Evolutionary conservation across 2,797 vertebrate genomes (phyloP), one percentile per base, ranked within the genome.

Genomic region (Luscinia megarhynchos): DNA sequence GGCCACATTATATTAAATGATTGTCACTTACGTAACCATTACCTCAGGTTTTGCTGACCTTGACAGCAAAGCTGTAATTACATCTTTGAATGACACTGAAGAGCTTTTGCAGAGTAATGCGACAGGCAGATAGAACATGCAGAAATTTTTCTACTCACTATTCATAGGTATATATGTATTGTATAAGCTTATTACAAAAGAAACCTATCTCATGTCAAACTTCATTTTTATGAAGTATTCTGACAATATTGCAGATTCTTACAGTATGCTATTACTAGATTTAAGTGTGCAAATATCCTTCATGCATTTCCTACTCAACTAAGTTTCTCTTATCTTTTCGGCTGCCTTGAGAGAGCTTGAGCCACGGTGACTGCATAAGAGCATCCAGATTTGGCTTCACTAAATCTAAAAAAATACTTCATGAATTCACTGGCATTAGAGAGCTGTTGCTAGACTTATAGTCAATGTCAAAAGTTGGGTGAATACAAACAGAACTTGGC

Each of bases 31-130:
- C 4, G 1, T 95, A 90, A 94, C 59, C 55, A 63, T 91, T 95
- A 88, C 75, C 66, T 95, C 87, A 94, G 69, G 43, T 94, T 95
- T 95, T 1, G 4, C 40, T 94, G 90, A 94, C 77, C 91, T 94
- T 91, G 69, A 78, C 69, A 69, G 62, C 66, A 75, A 48, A 69
- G 46, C 40, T 69, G 36, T 83, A 91, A 85, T 94, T 73, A 82
- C 26, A 64, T 87, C 61, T 93, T 76, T 78, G 77, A 91, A 88
- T 73, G 51, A 78, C 80, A 88, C 36, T 58, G 40, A 78, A 61
- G 46, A 73, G 26, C 64, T 91, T 94, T 90, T 63, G 81, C 43
- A 64, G 62, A 36, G 46, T 59, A 86, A 72, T 76, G 51, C 0
- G 5, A 73, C 41, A 86, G 46, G n/a, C 54, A 78, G 75, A 64